A percentile compares a stretch with the other conserved stretches of the same genome.
These are phyloP conservation scores for Tyria jacobaeae DNA, from an alignment of 2,888 invertebrate species.

Conservation along the genomic window DNA sequence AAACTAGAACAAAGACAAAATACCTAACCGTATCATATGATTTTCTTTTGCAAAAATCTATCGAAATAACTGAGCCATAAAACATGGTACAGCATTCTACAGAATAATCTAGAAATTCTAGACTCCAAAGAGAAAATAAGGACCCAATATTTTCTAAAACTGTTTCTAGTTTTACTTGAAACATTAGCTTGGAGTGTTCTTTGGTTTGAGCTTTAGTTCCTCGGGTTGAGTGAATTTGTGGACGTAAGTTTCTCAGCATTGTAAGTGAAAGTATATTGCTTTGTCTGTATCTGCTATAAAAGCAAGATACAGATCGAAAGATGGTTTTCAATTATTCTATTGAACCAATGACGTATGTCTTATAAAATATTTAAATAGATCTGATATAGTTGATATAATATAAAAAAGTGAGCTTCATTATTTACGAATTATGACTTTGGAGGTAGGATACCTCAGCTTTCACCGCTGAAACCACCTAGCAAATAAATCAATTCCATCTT, in stretches of 20 bases:
- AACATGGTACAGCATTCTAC: conserved; percentile 28
- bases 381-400: background rate
- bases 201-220: background rate
- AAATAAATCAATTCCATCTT: background rate
- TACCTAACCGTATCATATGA: conserved; percentile 22
- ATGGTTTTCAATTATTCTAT: no score
- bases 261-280: background rate
- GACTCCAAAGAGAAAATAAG: conserved; percentile 29
- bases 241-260: background rate
- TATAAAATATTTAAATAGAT: no score
- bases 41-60: conserved; percentile 34
- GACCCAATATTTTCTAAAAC: conserved; percentile 25
- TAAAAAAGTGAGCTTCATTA: no score
- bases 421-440: no score
- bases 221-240: background rate
- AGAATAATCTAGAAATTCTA: conserved; percentile 32
- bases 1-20: conserved; percentile 30
- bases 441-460: no score
- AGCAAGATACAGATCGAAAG: background rate
- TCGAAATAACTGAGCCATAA: conserved; percentile 30
- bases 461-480: background rate
- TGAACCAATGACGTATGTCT: no score
- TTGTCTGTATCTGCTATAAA: background rate
- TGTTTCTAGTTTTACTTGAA: conserved; percentile 20
- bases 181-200: background rate